A percentile compares a stretch with the other conserved stretches of the same genome.
Conservation (phyloP, 23 tunicate species). For the Phallusia fumigata region DNA sequence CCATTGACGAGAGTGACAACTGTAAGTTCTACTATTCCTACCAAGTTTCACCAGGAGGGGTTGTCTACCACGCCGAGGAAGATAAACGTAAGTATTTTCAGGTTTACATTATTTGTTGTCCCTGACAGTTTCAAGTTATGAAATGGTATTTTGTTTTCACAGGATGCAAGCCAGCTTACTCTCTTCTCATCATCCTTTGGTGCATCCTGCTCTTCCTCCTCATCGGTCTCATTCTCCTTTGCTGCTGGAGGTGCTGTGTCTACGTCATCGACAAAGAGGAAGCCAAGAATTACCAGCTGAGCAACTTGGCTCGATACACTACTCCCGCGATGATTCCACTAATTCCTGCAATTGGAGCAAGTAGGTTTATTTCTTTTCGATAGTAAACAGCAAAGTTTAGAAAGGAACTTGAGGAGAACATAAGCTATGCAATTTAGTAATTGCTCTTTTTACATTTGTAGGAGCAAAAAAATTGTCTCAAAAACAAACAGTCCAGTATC, state of each 20-base stretch:
- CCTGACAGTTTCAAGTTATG: too few relatives aligned
- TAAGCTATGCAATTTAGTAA: too few relatives aligned
- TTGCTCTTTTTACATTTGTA: too few relatives aligned
- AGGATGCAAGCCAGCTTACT: constrained; percentile 90
- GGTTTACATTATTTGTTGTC: too few relatives aligned
- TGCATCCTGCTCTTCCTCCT: constrained; percentile 84
- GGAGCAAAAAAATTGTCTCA: too few relatives aligned
- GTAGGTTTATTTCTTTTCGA: too few relatives aligned
- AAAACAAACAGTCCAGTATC: too few relatives aligned
- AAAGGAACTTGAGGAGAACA: too few relatives aligned
- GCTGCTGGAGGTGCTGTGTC: constrained; percentile 99
- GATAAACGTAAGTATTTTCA: constrained; percentile 62
- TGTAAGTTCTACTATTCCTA: constrained; percentile 92
- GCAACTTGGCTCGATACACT: constrained; percentile 24
- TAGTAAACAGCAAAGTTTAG: too few relatives aligned
- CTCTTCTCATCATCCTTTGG: constrained; percentile 88
- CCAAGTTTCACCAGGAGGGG: constrained; percentile 23
- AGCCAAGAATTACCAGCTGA: constrained; percentile 42
- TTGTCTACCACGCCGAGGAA: constrained; percentile 62
- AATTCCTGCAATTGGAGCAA: constrained; percentile 73
- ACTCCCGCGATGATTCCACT: constrained; percentile 65
- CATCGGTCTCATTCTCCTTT: constrained; percentile 88
- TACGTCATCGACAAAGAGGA: constrained; percentile 92
- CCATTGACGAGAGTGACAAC: constrained; percentile 64
- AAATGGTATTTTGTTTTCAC: too few relatives aligned